Evolutionary conservation across 2,113 vertebrate genomes (phyloP).

Genomic region (Hipposideros armiger): DNA sequence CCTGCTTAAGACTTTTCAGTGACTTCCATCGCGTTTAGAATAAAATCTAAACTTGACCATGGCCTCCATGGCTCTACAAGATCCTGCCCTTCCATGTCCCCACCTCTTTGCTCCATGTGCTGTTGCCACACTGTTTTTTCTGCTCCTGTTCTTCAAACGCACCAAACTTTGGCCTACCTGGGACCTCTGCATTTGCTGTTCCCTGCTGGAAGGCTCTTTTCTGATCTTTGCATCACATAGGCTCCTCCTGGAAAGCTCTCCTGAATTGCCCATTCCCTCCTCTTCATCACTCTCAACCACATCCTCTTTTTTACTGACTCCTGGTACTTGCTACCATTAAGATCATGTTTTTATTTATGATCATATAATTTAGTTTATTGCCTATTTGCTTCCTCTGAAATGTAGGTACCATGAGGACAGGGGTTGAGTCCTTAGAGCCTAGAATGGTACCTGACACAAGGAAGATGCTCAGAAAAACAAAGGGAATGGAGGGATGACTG

Average conservation of each 20-base stretch:
- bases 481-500: background rate
- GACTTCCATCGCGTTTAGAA: background rate
- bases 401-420: background rate
- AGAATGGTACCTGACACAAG: background rate
- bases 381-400: background rate
- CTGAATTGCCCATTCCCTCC: too few relatives aligned
- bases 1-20: background rate
- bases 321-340: background rate
- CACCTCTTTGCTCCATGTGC: fast-evolving
- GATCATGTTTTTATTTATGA: background rate
- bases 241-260: background rate
- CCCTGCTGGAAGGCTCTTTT: background rate
- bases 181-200: background rate
- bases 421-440: background rate
- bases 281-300: background rate
- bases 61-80: background rate
- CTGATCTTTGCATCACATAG: background rate
- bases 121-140: background rate
- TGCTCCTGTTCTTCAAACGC: background rate
- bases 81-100: background rate
- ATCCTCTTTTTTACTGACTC: background rate
- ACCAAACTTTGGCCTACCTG: background rate
- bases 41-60: background rate
- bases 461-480: background rate
- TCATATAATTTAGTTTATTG: background rate